Conservation (phyloP, 1,140 invertebrate genomes). For the Macrobrachium rosenbergii region DNA sequence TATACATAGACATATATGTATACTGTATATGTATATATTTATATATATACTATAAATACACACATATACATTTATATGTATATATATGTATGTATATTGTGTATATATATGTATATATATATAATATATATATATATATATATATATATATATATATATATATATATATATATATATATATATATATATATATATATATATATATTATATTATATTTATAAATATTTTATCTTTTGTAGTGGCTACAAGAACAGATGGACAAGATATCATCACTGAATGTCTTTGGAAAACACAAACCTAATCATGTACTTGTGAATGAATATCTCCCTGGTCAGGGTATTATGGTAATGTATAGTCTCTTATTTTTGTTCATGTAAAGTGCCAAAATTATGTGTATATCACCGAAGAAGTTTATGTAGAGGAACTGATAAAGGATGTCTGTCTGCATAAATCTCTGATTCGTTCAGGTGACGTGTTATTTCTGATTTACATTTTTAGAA, state of each 20-base stretch:
- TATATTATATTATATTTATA: not conserved
- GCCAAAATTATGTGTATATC: too few relatives aligned
- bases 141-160: constrained; percentile 28
- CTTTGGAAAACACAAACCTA: constrained; percentile 74
- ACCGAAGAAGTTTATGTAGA: too few relatives aligned
- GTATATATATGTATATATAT: constrained; percentile 28
- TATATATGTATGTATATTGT: not conserved
- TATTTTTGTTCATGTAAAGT: too few relatives aligned
- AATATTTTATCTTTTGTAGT: constrained; percentile 73
- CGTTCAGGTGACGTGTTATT: too few relatives aligned
- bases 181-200: constrained; percentile 10
- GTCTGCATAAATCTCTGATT: too few relatives aligned
- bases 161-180: constrained; percentile 20
- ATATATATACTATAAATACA: too few relatives aligned
- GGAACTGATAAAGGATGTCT: too few relatives aligned
- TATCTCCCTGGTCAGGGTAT: constrained; percentile 94
- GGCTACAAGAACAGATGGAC: constrained; percentile 83
- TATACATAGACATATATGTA: too few relatives aligned
- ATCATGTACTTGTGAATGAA: constrained; percentile 97
- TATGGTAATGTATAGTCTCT: constrained; percentile 72
- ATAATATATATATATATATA: not conserved
- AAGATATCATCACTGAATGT: constrained; percentile 78
- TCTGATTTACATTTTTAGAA: too few relatives aligned
- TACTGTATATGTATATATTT: too few relatives aligned
- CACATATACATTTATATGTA: too few relatives aligned